Evolutionary conservation across 2,113 vertebrate genomes (phyloP).

Genomic region (Willisornis vidua): DNA sequence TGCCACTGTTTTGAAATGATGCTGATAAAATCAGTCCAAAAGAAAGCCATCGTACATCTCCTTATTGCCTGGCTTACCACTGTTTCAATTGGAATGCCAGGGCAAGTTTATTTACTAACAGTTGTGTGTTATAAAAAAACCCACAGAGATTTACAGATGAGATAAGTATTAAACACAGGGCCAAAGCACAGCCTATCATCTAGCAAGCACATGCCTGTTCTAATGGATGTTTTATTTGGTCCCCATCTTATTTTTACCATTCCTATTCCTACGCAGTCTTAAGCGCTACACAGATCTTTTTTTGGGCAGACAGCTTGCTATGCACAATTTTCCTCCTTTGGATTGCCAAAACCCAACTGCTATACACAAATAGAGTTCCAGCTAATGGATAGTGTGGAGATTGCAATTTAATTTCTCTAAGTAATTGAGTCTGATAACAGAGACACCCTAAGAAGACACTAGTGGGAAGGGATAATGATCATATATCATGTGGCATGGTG

Average conservation of each 20-base stretch:
- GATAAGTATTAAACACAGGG: neutral
- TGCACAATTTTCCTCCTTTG: constrained; percentile 18
- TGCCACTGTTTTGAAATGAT: neutral
- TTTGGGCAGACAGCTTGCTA: constrained; percentile 17
- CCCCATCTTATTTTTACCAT: neutral
- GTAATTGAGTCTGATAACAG: constrained; percentile 22
- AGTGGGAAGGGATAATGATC: neutral
- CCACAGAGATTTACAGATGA: neutral
- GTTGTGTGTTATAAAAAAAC: neutral
- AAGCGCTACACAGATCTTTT: neutral
- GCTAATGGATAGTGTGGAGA: constrained; percentile 22
- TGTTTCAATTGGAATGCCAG: neutral
- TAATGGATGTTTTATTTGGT: neutral
- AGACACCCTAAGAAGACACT: neutral
- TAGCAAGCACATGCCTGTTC: neutral
- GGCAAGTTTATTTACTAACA: neutral
- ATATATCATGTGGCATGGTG: neutral
- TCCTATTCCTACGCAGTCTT: neutral
- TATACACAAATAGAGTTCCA: constrained; percentile 32
- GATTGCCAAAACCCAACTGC: constrained; percentile 36
- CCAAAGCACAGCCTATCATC: neutral
- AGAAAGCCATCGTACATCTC: neutral
- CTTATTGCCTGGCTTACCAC: neutral
- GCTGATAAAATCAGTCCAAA: neutral
- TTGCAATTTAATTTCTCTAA: constrained; percentile 42